Evolutionary conservation across 1,140 invertebrate genomes (phyloP).

Genomic region (Ostrea edulis): DNA sequence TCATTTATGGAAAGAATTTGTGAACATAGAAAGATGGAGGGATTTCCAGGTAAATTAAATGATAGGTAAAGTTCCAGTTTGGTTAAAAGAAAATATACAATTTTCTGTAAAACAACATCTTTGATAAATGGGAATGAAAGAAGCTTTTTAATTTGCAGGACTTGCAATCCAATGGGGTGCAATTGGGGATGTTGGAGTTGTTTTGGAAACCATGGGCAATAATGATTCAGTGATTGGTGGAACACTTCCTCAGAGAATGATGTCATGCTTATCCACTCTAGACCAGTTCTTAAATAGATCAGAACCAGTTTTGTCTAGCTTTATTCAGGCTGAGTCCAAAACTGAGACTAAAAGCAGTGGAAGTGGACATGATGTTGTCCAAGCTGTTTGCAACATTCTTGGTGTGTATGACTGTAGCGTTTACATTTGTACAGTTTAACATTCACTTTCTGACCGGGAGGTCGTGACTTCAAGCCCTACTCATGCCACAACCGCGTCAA

Average conservation of each 20-base stretch:
- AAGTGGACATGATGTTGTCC: constrained; percentile 61
- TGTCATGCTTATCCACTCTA: constrained; percentile 91
- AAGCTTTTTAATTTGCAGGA: constrained; percentile 64
- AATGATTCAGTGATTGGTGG: constrained; percentile 95
- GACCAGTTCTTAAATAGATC: constrained; percentile 93
- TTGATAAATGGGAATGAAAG: no score
- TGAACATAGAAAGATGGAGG: constrained; percentile 89
- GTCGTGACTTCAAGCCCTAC: no score
- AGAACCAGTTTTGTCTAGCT: constrained; percentile 90
- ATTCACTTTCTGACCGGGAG: no score
- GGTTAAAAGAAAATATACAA: not conserved
- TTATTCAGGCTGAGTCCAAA: constrained; percentile 88
- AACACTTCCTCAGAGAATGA: constrained; percentile 94
- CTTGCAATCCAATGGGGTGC: constrained; percentile 98
- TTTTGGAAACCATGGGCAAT: constrained; percentile 91
- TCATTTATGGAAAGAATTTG: constrained; percentile 96
- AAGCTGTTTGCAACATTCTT: constrained; percentile 77
- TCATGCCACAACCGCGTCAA: no score
- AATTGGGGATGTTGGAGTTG: constrained; percentile 96
- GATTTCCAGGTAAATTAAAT: constrained; percentile 82
- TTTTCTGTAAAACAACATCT: not conserved
- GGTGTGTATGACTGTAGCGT: constrained; percentile 67
- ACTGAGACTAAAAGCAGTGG: constrained; percentile 57
- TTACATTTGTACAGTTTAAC: no score
- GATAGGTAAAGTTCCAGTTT: not conserved